phyloP scores from a whole-genome alignment of 2,888 invertebrate genomes.

The Carabus problematicus region DNA sequence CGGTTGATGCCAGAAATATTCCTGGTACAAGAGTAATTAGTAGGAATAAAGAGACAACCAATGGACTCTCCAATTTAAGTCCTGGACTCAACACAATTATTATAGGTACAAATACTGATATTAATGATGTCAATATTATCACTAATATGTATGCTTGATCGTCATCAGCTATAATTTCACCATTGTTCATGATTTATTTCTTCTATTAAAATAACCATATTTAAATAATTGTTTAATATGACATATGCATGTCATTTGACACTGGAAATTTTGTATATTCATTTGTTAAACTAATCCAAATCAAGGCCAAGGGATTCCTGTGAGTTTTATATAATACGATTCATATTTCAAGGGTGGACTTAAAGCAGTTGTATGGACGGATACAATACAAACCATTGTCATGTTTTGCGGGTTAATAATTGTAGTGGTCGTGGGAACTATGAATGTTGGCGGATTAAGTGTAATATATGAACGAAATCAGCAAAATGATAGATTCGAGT shows the following conservation, averaged over 20 bases:
- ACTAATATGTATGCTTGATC: constrained; percentile 50
- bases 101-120: constrained; percentile 49
- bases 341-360: constrained; percentile 69
- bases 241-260: constrained; percentile 23
- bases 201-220: neutral
- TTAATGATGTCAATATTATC: constrained; percentile 48
- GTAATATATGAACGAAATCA: constrained; percentile 69
- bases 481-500: constrained; percentile 71
- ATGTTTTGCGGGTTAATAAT: constrained; percentile 76
- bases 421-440: constrained; percentile 71
- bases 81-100: constrained; percentile 48
- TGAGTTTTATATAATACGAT: neutral
- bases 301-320: constrained; percentile 8
- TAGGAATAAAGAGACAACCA: constrained; percentile 45
- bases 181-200: constrained; percentile 29
- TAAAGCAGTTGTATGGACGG: constrained; percentile 84
- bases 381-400: constrained; percentile 75
- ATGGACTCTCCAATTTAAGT: constrained; percentile 48
- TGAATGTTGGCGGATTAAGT: constrained; percentile 68
- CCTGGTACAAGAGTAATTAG: constrained; percentile 47
- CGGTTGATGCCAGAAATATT: constrained; percentile 46
- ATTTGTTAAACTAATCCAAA: constrained; percentile 3
- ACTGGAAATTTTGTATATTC: neutral
- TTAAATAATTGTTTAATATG: constrained; percentile 24
- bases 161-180: constrained; percentile 45